Percentiles rank a stretch among this genome's conserved stretches.
Evolutionary conservation across 2,888 invertebrate genomes (phyloP).

Genomic region (Myopa tessellatipennis): DNA sequence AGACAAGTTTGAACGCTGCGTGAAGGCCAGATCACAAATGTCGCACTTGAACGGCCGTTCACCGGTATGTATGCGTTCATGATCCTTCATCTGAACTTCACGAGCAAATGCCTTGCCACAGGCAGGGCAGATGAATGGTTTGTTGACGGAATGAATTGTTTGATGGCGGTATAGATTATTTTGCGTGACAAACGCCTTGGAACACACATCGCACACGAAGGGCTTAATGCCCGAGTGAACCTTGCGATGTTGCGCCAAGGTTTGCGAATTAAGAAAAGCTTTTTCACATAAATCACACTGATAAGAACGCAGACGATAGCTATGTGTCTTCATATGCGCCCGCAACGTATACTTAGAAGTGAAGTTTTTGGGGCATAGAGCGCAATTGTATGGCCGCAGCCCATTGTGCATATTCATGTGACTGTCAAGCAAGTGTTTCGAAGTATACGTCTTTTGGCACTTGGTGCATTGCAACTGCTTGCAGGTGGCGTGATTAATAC

Average conservation of each 20-base stretch:
- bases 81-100: slow-evolving; percentile 82
- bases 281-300: slow-evolving; percentile 77
- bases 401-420: slow-evolving; percentile 80
- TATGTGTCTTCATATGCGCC: slow-evolving; percentile 81
- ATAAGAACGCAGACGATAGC: slow-evolving; percentile 76
- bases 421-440: slow-evolving; percentile 77
- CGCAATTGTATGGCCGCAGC: slow-evolving; percentile 75
- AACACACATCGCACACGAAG: slow-evolving; percentile 60
- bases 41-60: slow-evolving; percentile 85
- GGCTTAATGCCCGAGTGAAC: slow-evolving; percentile 77
- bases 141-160: slow-evolving; percentile 81
- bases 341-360: slow-evolving; percentile 83
- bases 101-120: slow-evolving; percentile 82
- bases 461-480: slow-evolving; percentile 75
- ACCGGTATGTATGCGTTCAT: slow-evolving; percentile 83
- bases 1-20: slow-evolving; percentile 84
- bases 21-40: slow-evolving; percentile 81
- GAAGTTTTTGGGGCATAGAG: slow-evolving; percentile 77
- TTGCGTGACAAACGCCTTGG: slow-evolving; percentile 81
- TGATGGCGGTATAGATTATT: slow-evolving; percentile 84
- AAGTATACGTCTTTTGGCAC: slow-evolving; percentile 78
- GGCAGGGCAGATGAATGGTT: slow-evolving; percentile 76
- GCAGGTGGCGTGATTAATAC: slow-evolving; percentile 73
- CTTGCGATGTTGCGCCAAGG: slow-evolving; percentile 79
- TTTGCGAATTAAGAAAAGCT: slow-evolving; percentile 81